Conservation (phyloP, 1,140 invertebrate genomes). For the Aphelenchoides besseyi region DNA sequence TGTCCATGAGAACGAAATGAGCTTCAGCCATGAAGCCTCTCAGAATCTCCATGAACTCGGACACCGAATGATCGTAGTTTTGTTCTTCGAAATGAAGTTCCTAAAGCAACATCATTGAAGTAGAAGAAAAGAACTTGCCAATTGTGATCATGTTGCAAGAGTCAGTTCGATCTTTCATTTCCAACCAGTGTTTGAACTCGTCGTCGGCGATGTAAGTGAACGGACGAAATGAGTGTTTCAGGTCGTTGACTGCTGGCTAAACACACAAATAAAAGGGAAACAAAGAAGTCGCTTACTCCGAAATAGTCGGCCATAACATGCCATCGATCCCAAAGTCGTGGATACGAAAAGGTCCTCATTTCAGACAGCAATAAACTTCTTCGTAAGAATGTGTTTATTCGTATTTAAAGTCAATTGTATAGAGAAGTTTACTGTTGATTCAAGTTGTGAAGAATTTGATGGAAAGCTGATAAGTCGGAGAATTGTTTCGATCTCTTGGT, state of each 20-base stretch:
- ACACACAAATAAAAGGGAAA: not conserved
- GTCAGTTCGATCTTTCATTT: not conserved
- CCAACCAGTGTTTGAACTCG: not conserved
- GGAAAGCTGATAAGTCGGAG: too few species aligned
- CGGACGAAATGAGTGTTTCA: not conserved
- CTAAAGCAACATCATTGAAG: not conserved
- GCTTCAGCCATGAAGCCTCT: not conserved
- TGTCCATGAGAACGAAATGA: slow-evolving; percentile 7
- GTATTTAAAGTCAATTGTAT: too few species aligned
- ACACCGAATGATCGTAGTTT: not conserved
- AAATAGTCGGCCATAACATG: not conserved
- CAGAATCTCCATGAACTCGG: not conserved
- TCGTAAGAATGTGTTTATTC: too few species aligned
- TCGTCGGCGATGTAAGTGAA: not conserved
- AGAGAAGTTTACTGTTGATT: too few species aligned
- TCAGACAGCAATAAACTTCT: too few species aligned
- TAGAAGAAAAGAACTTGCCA: not conserved
- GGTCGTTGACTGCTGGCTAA: not conserved
- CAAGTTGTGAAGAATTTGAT: too few species aligned
- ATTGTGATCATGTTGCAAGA: not conserved
- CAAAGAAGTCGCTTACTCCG: not conserved
- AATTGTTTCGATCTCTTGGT: too few species aligned
- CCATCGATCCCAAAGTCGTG: not conserved
- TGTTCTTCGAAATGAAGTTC: not conserved
- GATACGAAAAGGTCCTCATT: too few species aligned